Evolutionary conservation across 2,113 vertebrate species (phyloP), one percentile per base, ranked within the genome.

Genomic region (Pedetes capensis): DNA sequence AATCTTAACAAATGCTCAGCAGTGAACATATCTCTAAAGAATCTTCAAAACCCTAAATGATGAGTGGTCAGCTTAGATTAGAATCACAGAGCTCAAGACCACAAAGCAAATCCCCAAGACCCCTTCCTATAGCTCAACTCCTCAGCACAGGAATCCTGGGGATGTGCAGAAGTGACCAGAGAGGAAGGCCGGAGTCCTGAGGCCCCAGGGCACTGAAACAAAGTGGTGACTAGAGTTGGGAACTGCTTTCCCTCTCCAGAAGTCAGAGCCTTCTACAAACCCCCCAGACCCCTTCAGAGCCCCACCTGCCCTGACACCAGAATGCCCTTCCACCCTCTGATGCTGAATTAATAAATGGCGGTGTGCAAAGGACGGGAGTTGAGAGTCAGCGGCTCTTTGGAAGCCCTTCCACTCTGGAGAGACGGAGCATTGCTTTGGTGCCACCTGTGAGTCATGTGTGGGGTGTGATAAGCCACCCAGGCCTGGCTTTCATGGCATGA

Each of bases 11-110:
- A 66, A 68, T 10, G 71, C 34, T 76, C n/a, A 42, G 37, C 44
- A 72, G 91, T 27, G 66, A 87, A 81, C 85, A 71, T 63, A 78
- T 22, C 68, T 87, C 42, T 83, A 49, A 79, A 78, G 89, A 57
- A 89, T 20, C 32, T 92, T 93, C 59, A 81, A 87, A 85, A 69
- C 78, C 44, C 29, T 47, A 76, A 87, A 71, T 20, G 53, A 69
- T 20, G 44, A 71, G 49, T 29, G 29, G 23, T 86, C 44, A 84
- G 49, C n/a, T 32, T 55, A 3, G 17, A 82, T 22, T 69, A 66
- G 66, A 91, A 75, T 81, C 72, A 82, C 1, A 68, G 59, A 76
- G 39, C 66, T 64, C 6, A 47, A n/a, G 23, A n/a, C n/a, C 49
- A 69, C 27, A 61, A 66, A 42, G 10, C 23, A 27, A 71, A 71